Evolutionary conservation across 2,888 invertebrate genomes (phyloP), one percentile per base, ranked within the genome.

Genomic region (Hydropsyche betteni): DNA sequence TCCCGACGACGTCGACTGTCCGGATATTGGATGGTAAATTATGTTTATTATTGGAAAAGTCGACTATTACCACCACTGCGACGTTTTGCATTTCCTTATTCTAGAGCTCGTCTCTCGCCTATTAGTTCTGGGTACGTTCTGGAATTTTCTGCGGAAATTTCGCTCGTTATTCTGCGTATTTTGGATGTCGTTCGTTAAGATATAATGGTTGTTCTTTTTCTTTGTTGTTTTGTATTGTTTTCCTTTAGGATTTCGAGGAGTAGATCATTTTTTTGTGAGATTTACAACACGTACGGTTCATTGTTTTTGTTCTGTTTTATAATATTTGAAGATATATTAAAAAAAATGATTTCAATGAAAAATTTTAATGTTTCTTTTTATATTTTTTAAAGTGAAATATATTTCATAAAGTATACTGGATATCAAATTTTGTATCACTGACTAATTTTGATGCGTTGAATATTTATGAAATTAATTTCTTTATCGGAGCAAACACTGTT

Each of bases 11-110:
- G 36, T 44, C 44, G 44, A 44, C 55, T 55, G 10, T 6, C 16
- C 76, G 76, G 76, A 76, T 69, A 76, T 74, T 74, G 69, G 74
- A 76, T 69, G 76, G 34, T 74, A 76, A 76, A 76, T 76, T 74
- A 76, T 74, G 74, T 74, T 74, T 73, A 69, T 68, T 69, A 69
- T 72, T 33, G 72, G 69, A 76, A 75, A 75, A 52, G 75, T 52
- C 52, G 55, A n/a, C 55, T 6, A 6, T 4, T 24, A 24, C 24
- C 1, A 6, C 44, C n/a, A n/a, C n/a, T n/a, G n/a, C n/a, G n/a
- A n/a, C n/a, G n/a, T 1, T 44, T 44, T 44, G 44, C 44, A 44
- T 44, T 44, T 44, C 44, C 44, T 1, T 6, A 44, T 24, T 24
- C 24, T 1, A 24, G 24, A 24, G 24, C 24, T 24, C 24, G 24